Conservation (phyloP, 2,113 vertebrate species). For the Geococcyx californianus region DNA sequence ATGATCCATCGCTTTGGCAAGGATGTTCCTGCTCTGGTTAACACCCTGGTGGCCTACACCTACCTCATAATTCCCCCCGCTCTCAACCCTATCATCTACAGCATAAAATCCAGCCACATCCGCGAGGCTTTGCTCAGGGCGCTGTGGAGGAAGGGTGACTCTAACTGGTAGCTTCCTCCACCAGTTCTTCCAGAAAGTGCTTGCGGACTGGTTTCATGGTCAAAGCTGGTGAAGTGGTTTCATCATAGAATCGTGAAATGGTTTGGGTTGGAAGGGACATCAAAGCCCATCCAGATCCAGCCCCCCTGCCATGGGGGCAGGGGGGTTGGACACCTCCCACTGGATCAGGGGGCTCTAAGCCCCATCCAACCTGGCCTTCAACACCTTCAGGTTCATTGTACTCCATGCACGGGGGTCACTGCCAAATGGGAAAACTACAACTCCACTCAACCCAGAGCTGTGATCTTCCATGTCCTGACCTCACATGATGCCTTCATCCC, state of each 20-base stretch:
- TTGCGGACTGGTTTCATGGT: background rate
- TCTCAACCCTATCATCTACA: slow-evolving; percentile 74
- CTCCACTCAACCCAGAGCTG: background rate
- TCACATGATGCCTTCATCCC: rapidly evolving
- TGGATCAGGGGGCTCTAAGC: no score
- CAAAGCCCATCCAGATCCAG: no score
- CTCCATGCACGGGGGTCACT: background rate
- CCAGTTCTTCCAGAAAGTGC: background rate
- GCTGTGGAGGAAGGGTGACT: background rate
- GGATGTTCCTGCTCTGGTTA: slow-evolving; percentile 3
- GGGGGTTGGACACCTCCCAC: no score
- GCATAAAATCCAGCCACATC: slow-evolving; percentile 73
- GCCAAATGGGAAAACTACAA: background rate
- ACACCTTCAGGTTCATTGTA: background rate
- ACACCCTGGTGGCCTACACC: slow-evolving; percentile 58
- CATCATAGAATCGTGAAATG: background rate
- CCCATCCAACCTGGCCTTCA: no score
- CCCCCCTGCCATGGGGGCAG: no score
- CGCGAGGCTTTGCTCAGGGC: slow-evolving; percentile 46
- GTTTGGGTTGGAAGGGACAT: no score
- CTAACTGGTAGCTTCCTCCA: background rate
- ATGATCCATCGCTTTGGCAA: slow-evolving; percentile 66
- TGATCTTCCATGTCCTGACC: background rate
- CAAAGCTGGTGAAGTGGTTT: background rate
- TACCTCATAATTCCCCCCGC: slow-evolving; percentile 67